Evolutionary conservation across 2,888 invertebrate species (phyloP).

Genomic region (Drosophila anomalata): DNA sequence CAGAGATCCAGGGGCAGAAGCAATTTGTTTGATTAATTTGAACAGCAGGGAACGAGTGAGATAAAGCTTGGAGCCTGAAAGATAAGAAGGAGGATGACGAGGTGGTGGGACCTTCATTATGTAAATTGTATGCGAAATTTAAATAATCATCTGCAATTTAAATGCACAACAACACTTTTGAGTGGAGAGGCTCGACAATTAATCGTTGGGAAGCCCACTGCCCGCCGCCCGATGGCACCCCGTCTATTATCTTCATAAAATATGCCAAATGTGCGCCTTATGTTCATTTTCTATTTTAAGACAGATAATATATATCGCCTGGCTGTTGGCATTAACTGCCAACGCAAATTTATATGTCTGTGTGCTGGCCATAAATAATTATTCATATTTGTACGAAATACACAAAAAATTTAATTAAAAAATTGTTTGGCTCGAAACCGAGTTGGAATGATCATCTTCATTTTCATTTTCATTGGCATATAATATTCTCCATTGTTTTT

Average conservation of each 20-base stretch:
- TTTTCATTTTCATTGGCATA: slow-evolving; percentile 30
- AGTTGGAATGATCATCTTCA: slow-evolving; percentile 24
- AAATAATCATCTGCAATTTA: slow-evolving; percentile 79
- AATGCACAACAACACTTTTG: slow-evolving; percentile 76
- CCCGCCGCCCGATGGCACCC: slow-evolving; percentile 18
- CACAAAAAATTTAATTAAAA: slow-evolving; percentile 80
- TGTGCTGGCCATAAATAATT: slow-evolving; percentile 75
- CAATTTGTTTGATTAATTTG: slow-evolving; percentile 77
- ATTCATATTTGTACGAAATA: slow-evolving; percentile 81
- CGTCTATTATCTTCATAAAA: slow-evolving; percentile 49
- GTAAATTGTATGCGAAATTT: slow-evolving; percentile 79
- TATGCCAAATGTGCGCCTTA: slow-evolving; percentile 73
- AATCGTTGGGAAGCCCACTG: slow-evolving; percentile 52
- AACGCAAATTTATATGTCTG: slow-evolving; percentile 40
- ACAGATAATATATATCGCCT: slow-evolving; percentile 69
- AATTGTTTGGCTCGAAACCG: slow-evolving; percentile 61
- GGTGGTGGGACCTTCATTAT: slow-evolving; percentile 70
- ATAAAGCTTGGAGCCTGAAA: not conserved
- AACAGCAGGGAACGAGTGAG: slow-evolving; percentile 21
- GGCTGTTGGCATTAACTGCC: slow-evolving; percentile 71
- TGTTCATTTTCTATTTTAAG: slow-evolving; percentile 76
- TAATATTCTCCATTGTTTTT: slow-evolving; percentile 26
- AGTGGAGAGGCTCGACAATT: slow-evolving; percentile 63
- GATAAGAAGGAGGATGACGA: not conserved
- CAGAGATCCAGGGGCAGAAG: slow-evolving; percentile 49